Conservation (phyloP, 2,113 vertebrate species). For the Panthera uncia region DNA sequence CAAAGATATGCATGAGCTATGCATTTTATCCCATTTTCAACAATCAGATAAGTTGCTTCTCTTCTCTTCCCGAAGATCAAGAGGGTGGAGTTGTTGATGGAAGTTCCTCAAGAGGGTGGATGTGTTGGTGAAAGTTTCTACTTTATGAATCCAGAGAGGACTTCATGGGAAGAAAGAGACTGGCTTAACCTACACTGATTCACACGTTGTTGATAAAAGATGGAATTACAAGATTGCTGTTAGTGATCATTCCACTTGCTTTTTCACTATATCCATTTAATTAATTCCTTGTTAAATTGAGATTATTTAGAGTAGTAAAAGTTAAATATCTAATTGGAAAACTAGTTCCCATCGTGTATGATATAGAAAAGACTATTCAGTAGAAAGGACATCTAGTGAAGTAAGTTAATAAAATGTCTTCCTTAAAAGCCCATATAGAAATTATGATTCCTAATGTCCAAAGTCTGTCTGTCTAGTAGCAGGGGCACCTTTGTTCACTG, state of each 20-base stretch:
- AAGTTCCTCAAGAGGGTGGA: neutral
- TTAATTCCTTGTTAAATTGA: neutral
- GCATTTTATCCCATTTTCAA: neutral
- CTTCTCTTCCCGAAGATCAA: neutral
- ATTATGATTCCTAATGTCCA: neutral
- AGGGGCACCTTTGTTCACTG: neutral
- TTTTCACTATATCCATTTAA: neutral
- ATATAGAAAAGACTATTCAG: neutral
- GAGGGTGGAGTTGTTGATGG: neutral
- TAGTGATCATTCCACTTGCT: neutral
- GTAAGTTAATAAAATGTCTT: neutral
- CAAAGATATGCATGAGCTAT: neutral
- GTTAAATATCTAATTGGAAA: neutral
- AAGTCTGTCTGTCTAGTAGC: neutral
- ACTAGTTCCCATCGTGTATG: neutral
- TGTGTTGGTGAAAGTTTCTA: neutral
- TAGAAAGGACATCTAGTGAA: neutral
- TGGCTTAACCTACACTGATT: neutral
- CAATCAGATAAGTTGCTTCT: neutral
- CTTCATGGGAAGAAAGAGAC: neutral
- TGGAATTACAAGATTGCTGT: neutral
- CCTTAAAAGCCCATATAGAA: neutral
- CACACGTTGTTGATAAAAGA: neutral
- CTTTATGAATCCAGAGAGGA: neutral
- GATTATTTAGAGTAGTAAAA: constrained; percentile 12